These are phyloP conservation scores for Haemorhous mexicanus DNA, from an alignment of 2,113 vertebrate species.

Conservation along the genomic window DNA sequence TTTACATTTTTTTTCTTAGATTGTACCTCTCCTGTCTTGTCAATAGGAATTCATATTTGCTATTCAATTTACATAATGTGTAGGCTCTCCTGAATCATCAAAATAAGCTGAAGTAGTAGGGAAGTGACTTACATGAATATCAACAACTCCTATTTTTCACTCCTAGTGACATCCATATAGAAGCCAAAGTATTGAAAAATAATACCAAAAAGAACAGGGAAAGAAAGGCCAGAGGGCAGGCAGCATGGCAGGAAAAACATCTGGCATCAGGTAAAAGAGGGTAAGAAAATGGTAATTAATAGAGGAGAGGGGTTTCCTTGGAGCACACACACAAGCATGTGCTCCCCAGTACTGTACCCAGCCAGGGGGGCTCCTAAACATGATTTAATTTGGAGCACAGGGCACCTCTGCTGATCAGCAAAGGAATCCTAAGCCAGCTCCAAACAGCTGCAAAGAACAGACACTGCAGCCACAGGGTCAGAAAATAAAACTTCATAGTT, in stretches of 20 bases:
- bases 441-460: background rate
- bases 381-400: background rate
- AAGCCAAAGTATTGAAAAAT: background rate
- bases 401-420: background rate
- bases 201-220: background rate
- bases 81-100: constrained; percentile 44
- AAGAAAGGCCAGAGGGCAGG: background rate
- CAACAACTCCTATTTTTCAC: background rate
- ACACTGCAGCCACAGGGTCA: background rate
- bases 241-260: background rate
- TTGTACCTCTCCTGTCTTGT: background rate
- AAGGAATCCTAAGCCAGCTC: background rate
- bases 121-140: constrained; percentile 22
- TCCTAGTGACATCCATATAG: background rate
- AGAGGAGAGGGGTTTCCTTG: background rate
- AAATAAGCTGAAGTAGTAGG: constrained; percentile 4
- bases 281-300: background rate
- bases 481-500: background rate
- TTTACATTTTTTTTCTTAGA: background rate
- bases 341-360: rapidly evolving
- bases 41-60: constrained; percentile 39
- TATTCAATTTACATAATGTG: constrained; percentile 40
- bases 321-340: rapidly evolving
- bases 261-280: background rate
- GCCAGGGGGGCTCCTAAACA: background rate